Percentiles rank a stretch among this genome's conserved stretches.
These are phyloP conservation scores for Lerema accius DNA, from an alignment of 1,140 invertebrate genomes.

Conservation along the genomic window DNA sequence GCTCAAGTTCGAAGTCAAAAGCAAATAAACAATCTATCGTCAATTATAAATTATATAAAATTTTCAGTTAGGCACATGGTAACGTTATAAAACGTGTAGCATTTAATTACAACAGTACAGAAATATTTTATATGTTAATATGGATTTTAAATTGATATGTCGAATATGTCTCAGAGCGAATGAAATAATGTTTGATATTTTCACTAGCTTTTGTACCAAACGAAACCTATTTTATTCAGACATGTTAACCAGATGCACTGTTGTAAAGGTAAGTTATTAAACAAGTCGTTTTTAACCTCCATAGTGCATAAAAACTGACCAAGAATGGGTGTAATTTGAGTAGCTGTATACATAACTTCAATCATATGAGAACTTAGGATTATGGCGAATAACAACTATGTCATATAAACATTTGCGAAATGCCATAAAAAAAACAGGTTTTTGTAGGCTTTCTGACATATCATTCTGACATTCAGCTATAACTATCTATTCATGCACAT, in stretches of 20 bases:
- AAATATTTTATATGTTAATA: constrained; percentile 20
- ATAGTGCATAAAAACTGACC: not conserved
- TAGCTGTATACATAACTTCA: too few relatives aligned
- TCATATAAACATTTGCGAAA: too few relatives aligned
- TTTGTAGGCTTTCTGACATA: too few relatives aligned
- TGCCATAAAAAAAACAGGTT: too few relatives aligned
- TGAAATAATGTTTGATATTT: constrained; percentile 64
- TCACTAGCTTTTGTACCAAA: constrained; percentile 62
- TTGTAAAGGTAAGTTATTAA: constrained; percentile 53
- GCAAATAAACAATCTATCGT: not conserved
- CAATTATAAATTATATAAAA: not conserved
- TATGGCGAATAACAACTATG: too few relatives aligned
- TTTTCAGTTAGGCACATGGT: too few relatives aligned
- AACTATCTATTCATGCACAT: too few relatives aligned
- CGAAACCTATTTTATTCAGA: constrained; percentile 60
- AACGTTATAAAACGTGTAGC: too few relatives aligned
- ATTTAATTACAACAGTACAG: not conserved
- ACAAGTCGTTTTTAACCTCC: not conserved
- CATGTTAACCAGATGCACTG: constrained; percentile 66
- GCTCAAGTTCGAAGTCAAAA: too few relatives aligned
- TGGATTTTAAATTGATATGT: constrained; percentile 66
- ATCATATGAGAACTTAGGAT: too few relatives aligned
- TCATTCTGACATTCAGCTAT: too few relatives aligned
- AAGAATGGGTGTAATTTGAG: not conserved
- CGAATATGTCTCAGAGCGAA: constrained; percentile 61